phyloP scores from a whole-genome alignment of 2,888 invertebrate genomes.

The Chirona hameri region DNA sequence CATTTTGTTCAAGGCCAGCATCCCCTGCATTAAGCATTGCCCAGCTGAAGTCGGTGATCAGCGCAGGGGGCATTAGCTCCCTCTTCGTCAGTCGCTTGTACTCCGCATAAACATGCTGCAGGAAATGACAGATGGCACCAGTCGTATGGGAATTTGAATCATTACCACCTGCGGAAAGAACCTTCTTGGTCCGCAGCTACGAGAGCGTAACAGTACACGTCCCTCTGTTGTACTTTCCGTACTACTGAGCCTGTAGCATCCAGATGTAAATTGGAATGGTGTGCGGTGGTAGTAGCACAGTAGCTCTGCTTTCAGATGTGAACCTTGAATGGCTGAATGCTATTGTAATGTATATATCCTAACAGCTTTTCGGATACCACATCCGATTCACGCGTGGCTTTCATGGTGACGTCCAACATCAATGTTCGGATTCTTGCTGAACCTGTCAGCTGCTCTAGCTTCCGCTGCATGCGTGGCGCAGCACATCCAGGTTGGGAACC shows the following conservation, averaged over 20 bases:
- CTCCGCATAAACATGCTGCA: neutral
- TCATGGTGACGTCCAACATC: conserved; percentile 5
- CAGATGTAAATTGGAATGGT: neutral
- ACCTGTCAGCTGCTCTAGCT: neutral
- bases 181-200: neutral
- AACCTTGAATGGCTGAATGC: neutral
- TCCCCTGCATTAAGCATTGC: neutral
- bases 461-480: neutral
- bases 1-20: neutral
- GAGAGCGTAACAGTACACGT: conserved; percentile 7
- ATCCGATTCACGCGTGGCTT: neutral
- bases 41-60: neutral
- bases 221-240: neutral
- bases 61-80: neutral
- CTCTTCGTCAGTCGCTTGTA: neutral
- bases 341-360: neutral
- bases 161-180: neutral
- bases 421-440: neutral
- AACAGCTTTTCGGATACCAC: neutral
- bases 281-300: neutral
- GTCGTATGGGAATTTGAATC: neutral
- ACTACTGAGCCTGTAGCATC: conserved; percentile 1
- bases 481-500: neutral
- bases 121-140: neutral
- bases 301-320: neutral